Base-by-base conservation (phyloP, 2,888 invertebrate genomes). In the Stratiomys singularior region DNA sequence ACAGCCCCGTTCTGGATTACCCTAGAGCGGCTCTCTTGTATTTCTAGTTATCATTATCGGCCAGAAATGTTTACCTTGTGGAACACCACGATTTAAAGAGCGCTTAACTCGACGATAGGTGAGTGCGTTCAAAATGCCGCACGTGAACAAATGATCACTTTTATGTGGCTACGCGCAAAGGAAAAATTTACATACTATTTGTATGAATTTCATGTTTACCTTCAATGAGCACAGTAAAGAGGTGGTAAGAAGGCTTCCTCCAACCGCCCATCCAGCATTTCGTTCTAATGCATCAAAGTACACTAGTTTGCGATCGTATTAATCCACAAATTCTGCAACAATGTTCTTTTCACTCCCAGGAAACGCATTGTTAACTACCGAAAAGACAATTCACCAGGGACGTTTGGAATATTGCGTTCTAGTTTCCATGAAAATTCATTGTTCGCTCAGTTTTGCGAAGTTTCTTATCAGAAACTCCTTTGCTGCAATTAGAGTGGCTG, bases 131-230 rank as follows among this genome's bases (percentile, higher is more conserved):
- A 21, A 28, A 28, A 5, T 28, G 37, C 64, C 28, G 44, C 67
- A 67, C 67, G 67, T 67, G 37, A 67, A 67, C 44, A 44, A 67
- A 67, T 67, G 67, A 44, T 21, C 46, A 44, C 37, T 67, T 44
- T 11, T 44, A 67, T 21, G 37, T 15, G 44, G 23, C 67, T 37
- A 13, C 11, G 21, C 44, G 18, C 67, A 21, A 44, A 67, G 5
- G 21, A 67, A n/a, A 67, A 37, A 44, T 37, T 67, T 44, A 44
- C 44, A 64, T 64, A 15, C 13, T 64, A 64, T 67, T 37, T 44
- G 67, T 21, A 67, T 37, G 44, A 37, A 28, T 28, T 64, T 64
- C 30, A 67, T 67, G 67, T 67, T 67, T 67, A 67, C 44, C 67
- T 67, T 67, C 67, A 44, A 44, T 21, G 58, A 21, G n/a, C 67